Percentiles rank a stretch among this genome's conserved stretches.
phyloP scores from a whole-genome alignment of 2,797 vertebrate species.

The Takifugu rubripes region DNA sequence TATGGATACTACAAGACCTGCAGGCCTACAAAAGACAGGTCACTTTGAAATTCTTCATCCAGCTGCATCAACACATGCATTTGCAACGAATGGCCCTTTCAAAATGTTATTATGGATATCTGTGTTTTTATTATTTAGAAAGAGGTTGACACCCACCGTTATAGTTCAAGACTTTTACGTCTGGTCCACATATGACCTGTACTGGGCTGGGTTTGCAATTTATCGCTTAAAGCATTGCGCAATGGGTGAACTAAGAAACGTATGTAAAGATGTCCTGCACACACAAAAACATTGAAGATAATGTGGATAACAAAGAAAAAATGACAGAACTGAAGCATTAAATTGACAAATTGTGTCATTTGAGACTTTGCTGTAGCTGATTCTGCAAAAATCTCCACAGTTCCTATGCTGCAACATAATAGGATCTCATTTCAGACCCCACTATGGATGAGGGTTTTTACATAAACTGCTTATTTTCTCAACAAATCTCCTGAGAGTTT shows the following conservation, averaged over 20 bases:
- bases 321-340: too few relatives aligned
- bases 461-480: not conserved
- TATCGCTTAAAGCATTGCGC: too few relatives aligned
- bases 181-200: too few relatives aligned
- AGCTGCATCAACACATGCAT: constrained; percentile 64
- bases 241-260: too few relatives aligned
- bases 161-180: too few relatives aligned
- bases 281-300: too few relatives aligned
- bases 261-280: too few relatives aligned
- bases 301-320: too few relatives aligned
- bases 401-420: constrained; percentile 19
- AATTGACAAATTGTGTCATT: too few relatives aligned
- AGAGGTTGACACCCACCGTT: not conserved
- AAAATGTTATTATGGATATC: not conserved
- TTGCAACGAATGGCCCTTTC: not conserved
- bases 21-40: constrained; percentile 48
- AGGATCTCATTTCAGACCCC: not conserved
- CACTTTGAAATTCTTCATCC: constrained; percentile 51
- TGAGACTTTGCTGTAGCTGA: too few relatives aligned
- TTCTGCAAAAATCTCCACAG: not conserved
- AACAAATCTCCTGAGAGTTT: constrained; percentile 2
- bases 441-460: not conserved
- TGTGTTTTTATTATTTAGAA: constrained; percentile 29
- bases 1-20: constrained; percentile 36
- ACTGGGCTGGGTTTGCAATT: too few relatives aligned